phyloP scores from a whole-genome alignment of 2,888 invertebrate genomes.

The Nymphalis polychloros region DNA sequence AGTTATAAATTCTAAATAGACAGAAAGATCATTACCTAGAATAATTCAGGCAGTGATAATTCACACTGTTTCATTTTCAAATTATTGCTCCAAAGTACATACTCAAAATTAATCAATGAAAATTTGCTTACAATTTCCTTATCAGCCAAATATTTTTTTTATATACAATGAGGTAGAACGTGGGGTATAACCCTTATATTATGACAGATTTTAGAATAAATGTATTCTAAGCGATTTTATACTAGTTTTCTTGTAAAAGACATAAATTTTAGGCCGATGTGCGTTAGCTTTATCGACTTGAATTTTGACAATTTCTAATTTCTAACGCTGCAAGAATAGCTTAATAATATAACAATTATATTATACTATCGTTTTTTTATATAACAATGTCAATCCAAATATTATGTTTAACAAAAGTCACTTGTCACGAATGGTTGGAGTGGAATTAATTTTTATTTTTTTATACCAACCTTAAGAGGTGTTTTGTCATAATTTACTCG shows the following conservation, averaged over 20 bases:
- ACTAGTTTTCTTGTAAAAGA: slow-evolving; percentile 27
- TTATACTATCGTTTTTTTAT: slow-evolving; percentile 9
- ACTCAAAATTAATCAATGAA: slow-evolving; percentile 57
- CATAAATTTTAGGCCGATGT: slow-evolving; percentile 36
- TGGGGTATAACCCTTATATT: slow-evolving; percentile 66
- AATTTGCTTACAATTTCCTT: slow-evolving; percentile 62
- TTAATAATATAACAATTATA: slow-evolving; percentile 24
- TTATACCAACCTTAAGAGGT: slow-evolving; percentile 30
- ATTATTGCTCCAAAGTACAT: slow-evolving; percentile 69
- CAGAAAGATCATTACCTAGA: slow-evolving; percentile 43
- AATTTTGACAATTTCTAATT: slow-evolving; percentile 27
- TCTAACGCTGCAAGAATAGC: slow-evolving; percentile 25
- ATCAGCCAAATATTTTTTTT: slow-evolving; percentile 72
- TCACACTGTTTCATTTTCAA: slow-evolving; percentile 45
- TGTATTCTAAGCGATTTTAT: slow-evolving; percentile 36
- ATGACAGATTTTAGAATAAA: slow-evolving; percentile 56
- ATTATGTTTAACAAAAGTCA: slow-evolving; percentile 14
- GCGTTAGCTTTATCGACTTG: slow-evolving; percentile 17
- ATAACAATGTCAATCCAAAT: slow-evolving; percentile 1
- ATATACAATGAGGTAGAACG: slow-evolving; percentile 80
- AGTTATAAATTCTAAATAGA: slow-evolving; percentile 42
- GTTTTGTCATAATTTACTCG: slow-evolving; percentile 10
- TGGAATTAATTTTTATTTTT: neutral
- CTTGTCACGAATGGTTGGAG: slow-evolving; percentile 12
- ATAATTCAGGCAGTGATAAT: slow-evolving; percentile 62